Evolutionary conservation across 2,797 vertebrate species (phyloP), one percentile per base, ranked within the genome.

Genomic region (Geotrypetes seraphini): DNA sequence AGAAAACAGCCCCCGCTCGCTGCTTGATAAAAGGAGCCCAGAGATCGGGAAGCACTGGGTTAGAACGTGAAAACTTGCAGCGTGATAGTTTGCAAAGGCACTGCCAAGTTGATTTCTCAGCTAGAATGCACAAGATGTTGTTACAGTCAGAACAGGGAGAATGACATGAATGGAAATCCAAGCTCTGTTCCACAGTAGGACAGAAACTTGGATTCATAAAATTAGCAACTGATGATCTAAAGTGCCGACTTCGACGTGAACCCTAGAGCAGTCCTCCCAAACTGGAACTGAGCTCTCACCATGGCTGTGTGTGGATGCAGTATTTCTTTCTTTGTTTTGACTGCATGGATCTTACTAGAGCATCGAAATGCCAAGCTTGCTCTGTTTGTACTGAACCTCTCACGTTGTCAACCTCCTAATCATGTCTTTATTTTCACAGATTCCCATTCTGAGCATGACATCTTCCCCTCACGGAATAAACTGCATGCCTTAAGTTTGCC

Each of bases 361-460:
- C 59, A 42, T 60, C 42, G 13, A 46, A 40, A 35, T 31, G 33
- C 31, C 41, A 23, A 38, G 42, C 38, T 44, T 22, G 30, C 39
- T 37, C 41, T 56, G 47, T 62, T 51, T 46, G 49, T 54, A 45
- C 34, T 20, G 48, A 57, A 57, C 57, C 50, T 70, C 50, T 22
- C 49, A 44, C 53, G 60, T 63, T 61, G 36, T 49, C 60, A 44
- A 56, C 47, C 51, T 60, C 60, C 66, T 52, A 63, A 66, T 33
- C 55, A 71, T 2, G 17, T 52, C 35, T 61, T 63, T 71, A 29
- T 60, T 75, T 50, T 46, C 60, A 79, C 83, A 89, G 87, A 88
- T 78, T 84, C 81, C 66, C 85, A 69, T 68, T 75, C 75, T 79
- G 75, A 86, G 86, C 91, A 88, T 86, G 88, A 65, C 73, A 73